Percentiles rank a stretch among this genome's conserved stretches.
phyloP scores from a whole-genome alignment of 2,113 vertebrate genomes.

The Psammodynastes pulverulentus region DNA sequence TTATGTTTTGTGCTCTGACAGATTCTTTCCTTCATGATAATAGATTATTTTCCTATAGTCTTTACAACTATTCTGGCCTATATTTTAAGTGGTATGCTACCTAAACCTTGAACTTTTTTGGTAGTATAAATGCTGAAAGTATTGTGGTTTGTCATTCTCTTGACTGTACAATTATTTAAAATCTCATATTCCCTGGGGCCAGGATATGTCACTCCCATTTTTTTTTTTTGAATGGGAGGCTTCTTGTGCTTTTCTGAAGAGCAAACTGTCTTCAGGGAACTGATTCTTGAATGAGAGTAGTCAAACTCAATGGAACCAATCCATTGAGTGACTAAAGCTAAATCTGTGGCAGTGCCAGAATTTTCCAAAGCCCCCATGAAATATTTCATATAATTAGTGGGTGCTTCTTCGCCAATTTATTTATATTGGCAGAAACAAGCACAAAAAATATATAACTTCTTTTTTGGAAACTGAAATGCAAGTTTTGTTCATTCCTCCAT shows the following conservation, averaged over 20 bases:
- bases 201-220: neutral
- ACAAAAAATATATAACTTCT: neutral
- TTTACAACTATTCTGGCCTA: neutral
- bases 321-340: neutral
- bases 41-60: neutral
- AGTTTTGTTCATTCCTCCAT: neutral
- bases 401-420: constrained; percentile 11
- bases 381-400: constrained; percentile 8
- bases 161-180: neutral
- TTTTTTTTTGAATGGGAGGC: neutral
- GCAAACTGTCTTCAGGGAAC: neutral
- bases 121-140: neutral
- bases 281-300: constrained; percentile 17
- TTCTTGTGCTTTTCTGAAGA: neutral
- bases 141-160: neutral
- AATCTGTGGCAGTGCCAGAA: neutral
- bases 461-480: neutral
- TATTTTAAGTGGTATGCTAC: neutral
- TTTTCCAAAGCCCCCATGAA: neutral
- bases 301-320: neutral
- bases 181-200: neutral
- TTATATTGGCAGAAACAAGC: constrained; percentile 13
- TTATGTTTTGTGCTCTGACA: neutral
- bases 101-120: no score
- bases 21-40: neutral